Conservation (phyloP, 2,113 vertebrate species). For the Entosphenus tridentatus region DNA sequence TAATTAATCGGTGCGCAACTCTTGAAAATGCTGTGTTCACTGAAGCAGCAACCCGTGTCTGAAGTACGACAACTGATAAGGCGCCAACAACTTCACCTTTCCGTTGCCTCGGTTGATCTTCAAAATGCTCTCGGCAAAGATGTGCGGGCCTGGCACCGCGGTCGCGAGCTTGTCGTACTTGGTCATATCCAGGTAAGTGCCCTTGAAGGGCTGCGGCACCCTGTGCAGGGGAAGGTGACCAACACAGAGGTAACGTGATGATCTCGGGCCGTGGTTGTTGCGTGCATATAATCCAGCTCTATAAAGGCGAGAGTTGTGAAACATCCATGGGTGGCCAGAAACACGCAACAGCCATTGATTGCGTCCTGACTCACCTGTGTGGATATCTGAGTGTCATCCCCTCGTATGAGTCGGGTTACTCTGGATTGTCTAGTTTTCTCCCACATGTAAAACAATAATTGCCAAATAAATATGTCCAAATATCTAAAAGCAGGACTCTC, state of each 20-base stretch:
- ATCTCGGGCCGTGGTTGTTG: not conserved
- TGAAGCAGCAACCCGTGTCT: slow-evolving; percentile 12
- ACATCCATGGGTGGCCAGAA: not conserved
- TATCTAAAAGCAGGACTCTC: too few relatives aligned
- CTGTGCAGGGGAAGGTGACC: not conserved
- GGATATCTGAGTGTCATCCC: not conserved
- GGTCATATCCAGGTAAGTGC: slow-evolving; percentile 87
- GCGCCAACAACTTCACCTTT: slow-evolving; percentile 31
- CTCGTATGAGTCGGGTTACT: not conserved
- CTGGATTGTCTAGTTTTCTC: too few relatives aligned
- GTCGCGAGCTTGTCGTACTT: slow-evolving; percentile 85
- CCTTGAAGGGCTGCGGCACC: slow-evolving; percentile 64
- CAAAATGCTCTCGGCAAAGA: slow-evolving; percentile 77
- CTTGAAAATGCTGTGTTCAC: slow-evolving; percentile 11
- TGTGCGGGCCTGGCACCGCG: slow-evolving; percentile 64
- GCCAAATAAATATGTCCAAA: too few relatives aligned
- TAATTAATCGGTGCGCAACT: not conserved
- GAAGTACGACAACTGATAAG: not conserved
- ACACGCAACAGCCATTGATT: not conserved
- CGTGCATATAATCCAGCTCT: not conserved
- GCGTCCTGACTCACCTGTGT: not conserved
- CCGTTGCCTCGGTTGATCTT: slow-evolving; percentile 94
- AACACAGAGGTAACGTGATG: not conserved
- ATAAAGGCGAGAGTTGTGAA: not conserved
- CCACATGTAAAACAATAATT: too few relatives aligned